These are phyloP conservation scores for Tamias sibiricus DNA, from an alignment of 2,113 vertebrate species.

Conservation along the genomic window DNA sequence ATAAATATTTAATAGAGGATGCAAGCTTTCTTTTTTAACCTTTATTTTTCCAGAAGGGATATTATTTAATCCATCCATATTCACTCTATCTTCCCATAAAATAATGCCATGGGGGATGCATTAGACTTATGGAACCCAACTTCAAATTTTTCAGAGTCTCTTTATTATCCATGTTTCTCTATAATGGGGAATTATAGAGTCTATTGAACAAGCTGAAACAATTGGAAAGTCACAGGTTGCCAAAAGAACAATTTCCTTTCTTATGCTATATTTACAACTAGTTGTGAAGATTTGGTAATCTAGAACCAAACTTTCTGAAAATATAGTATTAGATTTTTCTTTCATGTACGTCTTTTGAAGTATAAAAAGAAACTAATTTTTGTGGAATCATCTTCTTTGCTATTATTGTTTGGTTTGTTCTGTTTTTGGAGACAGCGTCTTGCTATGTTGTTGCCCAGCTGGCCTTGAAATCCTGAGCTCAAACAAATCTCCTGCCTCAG, in stretches of 20 bases:
- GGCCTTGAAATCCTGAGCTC: background rate
- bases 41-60: slow-evolving; percentile 17
- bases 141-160: background rate
- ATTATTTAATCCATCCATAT: slow-evolving; percentile 18
- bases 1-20: slow-evolving; percentile 49
- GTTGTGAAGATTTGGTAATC: slow-evolving; percentile 29
- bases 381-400: background rate
- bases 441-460: background rate
- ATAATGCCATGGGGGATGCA: background rate
- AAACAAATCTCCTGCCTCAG: background rate
- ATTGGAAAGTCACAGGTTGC: background rate
- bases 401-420: background rate
- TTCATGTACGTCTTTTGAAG: slow-evolving; percentile 5
- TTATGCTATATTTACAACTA: background rate
- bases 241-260: background rate
- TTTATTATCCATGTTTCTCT: background rate
- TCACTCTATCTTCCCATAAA: slow-evolving; percentile 5
- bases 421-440: background rate
- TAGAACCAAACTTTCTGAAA: slow-evolving; percentile 8
- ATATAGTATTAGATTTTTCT: background rate
- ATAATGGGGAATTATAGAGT: background rate
- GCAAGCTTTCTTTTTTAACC: slow-evolving; percentile 41
- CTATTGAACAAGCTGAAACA: background rate
- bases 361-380: slow-evolving; percentile 33
- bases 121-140: background rate